These are phyloP conservation scores for Neosalanx taihuensis DNA, from an alignment of 2,797 vertebrate genomes.

Conservation along the genomic window DNA sequence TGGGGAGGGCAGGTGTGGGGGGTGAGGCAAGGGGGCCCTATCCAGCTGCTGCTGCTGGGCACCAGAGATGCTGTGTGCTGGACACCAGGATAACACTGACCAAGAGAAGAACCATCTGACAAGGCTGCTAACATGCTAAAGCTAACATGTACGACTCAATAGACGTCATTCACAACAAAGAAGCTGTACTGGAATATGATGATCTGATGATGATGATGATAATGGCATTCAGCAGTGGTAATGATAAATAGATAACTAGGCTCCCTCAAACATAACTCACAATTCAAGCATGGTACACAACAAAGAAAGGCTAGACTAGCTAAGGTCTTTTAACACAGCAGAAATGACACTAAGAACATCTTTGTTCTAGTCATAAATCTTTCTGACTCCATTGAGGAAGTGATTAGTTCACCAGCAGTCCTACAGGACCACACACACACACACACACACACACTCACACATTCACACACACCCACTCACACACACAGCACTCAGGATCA, in stretches of 20 bases:
- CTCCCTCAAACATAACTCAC: no score
- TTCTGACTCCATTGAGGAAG: no score
- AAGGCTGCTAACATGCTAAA: not conserved
- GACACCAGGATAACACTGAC: no score
- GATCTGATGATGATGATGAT: not conserved
- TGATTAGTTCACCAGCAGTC: no score
- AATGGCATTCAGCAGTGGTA: not conserved
- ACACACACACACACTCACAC: no score
- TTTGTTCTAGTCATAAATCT: no score
- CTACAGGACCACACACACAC: no score
- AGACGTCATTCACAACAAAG: not conserved
- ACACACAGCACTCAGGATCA: not conserved
- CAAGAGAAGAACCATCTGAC: not conserved
- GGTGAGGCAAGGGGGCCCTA: slow-evolving; percentile 8
- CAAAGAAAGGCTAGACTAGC: no score
- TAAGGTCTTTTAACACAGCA: no score
- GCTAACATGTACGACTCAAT: not conserved
- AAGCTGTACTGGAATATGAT: not conserved
- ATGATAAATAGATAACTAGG: not conserved
- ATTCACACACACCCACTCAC: not conserved
- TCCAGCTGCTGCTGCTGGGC: slow-evolving; percentile 33
- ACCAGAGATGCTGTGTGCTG: not conserved
- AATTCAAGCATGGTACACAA: no score
- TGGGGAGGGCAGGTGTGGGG: slow-evolving; percentile 50
- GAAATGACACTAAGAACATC: no score